Conservation (phyloP, 2,888 invertebrate species). For the Aspidapion aeneum region DNA sequence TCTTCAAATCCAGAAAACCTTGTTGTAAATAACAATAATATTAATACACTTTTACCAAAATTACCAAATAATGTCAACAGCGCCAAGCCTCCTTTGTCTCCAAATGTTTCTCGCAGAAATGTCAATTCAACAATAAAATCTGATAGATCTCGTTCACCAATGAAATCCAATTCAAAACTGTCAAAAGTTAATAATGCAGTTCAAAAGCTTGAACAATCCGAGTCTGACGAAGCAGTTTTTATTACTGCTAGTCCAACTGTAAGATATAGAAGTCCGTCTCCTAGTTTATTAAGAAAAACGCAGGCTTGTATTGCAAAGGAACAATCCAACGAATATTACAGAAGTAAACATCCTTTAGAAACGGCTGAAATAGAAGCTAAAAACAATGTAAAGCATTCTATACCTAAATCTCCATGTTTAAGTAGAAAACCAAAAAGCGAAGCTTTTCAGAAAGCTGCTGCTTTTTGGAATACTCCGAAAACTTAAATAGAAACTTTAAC, state of each 20-base stretch:
- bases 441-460: constrained; percentile 45
- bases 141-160: not conserved
- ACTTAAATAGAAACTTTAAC: constrained; percentile 24
- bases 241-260: constrained; percentile 30
- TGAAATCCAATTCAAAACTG: not conserved
- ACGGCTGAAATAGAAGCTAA: not conserved
- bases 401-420: constrained; percentile 28
- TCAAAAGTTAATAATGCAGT: constrained; percentile 30
- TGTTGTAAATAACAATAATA: not conserved
- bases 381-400: constrained; percentile 5
- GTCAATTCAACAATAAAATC: too few species aligned
- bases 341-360: constrained; percentile 23
- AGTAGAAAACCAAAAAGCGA: constrained; percentile 40
- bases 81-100: not conserved
- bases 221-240: constrained; percentile 5
- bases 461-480: constrained; percentile 46
- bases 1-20: not conserved
- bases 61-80: not conserved
- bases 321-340: constrained; percentile 44
- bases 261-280: constrained; percentile 47
- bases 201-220: constrained; percentile 25
- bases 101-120: not conserved
- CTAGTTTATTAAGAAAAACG: constrained; percentile 48
- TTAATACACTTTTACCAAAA: too few species aligned
- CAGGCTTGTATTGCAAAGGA: constrained; percentile 48